Evolutionary conservation across 2,113 vertebrate species (phyloP).

Genomic region (Ancistrus triradiatus): DNA sequence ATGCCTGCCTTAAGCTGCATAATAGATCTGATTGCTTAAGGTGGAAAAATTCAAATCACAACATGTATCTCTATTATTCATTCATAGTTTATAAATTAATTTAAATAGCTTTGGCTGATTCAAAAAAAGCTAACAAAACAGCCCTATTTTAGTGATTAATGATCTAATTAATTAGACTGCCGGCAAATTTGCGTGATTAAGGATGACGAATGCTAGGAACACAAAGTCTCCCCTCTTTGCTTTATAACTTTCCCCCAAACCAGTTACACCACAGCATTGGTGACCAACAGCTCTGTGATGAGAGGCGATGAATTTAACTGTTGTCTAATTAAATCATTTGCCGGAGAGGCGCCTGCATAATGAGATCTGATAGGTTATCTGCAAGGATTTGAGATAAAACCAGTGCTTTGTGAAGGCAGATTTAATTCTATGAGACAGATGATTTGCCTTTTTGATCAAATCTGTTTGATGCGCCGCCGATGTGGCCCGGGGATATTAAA

Average conservation of each 20-base stretch:
- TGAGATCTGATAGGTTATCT: constrained; percentile 52
- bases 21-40: no score
- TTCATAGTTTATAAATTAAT: no score
- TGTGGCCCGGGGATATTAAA: constrained; percentile 28
- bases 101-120: no score
- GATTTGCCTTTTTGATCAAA: constrained; percentile 6
- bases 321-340: constrained; percentile 52
- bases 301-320: constrained; percentile 44
- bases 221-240: not conserved
- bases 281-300: constrained; percentile 48
- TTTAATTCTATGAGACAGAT: constrained; percentile 11
- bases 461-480: not conserved
- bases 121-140: no score
- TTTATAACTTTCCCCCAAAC: not conserved
- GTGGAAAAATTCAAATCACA: no score
- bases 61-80: no score
- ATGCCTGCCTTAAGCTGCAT: no score
- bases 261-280: not conserved
- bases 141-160: no score
- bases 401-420: constrained; percentile 14
- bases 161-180: constrained; percentile 51
- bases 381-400: constrained; percentile 31
- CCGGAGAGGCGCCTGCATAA: constrained; percentile 36
- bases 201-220: constrained; percentile 39
- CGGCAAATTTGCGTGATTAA: constrained; percentile 52